These are phyloP conservation scores for Leptinotarsa undecemlineata DNA, from an alignment of 1,140 invertebrate genomes.

Conservation along the genomic window DNA sequence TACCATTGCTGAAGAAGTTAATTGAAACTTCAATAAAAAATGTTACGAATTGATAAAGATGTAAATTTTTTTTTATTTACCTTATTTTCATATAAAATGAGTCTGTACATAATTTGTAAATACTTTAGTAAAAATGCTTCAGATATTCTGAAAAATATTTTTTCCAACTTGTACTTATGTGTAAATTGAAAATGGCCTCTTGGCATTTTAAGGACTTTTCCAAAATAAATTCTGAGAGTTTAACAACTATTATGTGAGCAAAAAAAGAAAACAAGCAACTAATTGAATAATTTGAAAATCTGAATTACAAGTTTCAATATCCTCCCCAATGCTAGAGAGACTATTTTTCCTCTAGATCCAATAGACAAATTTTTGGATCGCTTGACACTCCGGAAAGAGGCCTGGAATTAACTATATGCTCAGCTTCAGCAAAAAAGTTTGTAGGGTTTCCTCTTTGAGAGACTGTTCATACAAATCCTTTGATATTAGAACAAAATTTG, in stretches of 20 bases:
- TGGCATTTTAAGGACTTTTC: not conserved
- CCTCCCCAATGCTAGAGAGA: no score
- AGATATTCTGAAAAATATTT: not conserved
- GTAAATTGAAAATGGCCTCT: not conserved
- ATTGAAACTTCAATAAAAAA: conserved; percentile 44
- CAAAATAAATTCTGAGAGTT: no score
- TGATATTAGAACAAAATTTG: no score
- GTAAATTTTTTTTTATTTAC: not conserved
- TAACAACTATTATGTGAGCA: no score
- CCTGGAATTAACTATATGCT: no score
- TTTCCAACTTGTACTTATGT: not conserved
- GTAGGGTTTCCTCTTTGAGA: no score
- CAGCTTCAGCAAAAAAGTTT: no score
- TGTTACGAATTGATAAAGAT: not conserved
- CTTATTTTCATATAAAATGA: not conserved
- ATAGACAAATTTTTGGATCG: not conserved
- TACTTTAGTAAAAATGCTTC: not conserved
- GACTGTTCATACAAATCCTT: no score
- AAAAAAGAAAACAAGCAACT: no score
- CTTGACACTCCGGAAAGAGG: not conserved
- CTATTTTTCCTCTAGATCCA: no score
- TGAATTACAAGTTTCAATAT: no score
- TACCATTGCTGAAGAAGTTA: conserved; percentile 42
- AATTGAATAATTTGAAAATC: no score
- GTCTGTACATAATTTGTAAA: not conserved